A percentile compares a stretch with the other conserved stretches of the same genome.
phyloP scores from a whole-genome alignment of 2,113 vertebrate genomes.

The Myrmecobius fasciatus region DNA sequence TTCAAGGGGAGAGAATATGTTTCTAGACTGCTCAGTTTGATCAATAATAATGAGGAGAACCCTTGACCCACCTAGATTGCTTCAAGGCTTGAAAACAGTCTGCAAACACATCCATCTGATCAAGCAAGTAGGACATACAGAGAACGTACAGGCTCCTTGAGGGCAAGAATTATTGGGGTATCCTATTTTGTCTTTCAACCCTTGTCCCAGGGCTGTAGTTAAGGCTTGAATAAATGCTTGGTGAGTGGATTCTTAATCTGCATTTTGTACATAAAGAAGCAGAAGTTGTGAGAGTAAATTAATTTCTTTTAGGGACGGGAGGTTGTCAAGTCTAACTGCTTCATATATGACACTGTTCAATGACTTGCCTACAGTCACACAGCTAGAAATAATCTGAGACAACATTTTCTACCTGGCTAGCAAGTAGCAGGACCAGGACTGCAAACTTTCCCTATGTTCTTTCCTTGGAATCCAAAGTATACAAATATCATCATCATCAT shows the following conservation, averaged over 20 bases:
- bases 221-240: neutral
- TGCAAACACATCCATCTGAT: neutral
- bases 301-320: neutral
- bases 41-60: neutral
- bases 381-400: neutral
- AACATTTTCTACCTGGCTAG: neutral
- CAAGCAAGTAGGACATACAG: neutral
- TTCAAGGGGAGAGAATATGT: neutral
- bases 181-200: neutral
- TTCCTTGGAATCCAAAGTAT: neutral
- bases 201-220: neutral
- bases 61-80: neutral
- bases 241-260: neutral
- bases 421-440: neutral
- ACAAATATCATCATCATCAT: neutral
- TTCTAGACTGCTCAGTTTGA: conserved; percentile 10
- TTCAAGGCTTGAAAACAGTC: neutral
- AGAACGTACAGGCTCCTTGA: neutral
- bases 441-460: neutral
- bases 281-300: neutral
- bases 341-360: neutral
- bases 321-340: neutral
- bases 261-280: neutral
- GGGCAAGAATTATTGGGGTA: too few relatives aligned
- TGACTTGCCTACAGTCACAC: neutral